Evolutionary conservation across 2,113 vertebrate genomes (phyloP), one percentile per base, ranked within the genome.

Genomic region (Petroica traversi): DNA sequence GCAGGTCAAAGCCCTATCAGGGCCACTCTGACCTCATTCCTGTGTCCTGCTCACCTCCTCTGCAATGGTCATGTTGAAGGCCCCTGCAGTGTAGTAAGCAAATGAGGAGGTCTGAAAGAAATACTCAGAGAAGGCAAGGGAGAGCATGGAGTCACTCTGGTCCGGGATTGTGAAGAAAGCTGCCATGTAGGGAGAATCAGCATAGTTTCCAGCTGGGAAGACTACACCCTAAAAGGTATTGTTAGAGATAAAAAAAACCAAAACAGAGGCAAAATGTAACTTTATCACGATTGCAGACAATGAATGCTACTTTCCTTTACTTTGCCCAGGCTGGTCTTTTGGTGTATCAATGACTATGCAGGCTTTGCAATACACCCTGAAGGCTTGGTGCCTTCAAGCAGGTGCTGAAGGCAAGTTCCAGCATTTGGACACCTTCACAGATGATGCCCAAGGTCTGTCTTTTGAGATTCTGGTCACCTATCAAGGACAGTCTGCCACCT

Each of bases 41-140:
- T 63, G 34, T 55, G 16, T 87, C 61, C 75, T 73, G 73, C 97
- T 97, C 72, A 98, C 97, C 95, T 98, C 96, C 57, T 97, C 93
- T 57, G 67, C n/a, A 75, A 97, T 79, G 17, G 87, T 97, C 92
- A 73, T n/a, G 14, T 96, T 74, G 82, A 98, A 97, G n/a, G 97
- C 97, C 15, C 97, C 97, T 11, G 97, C n/a, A 0, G 73, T 75
- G 73, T 95, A 98, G 80, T 98, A 97, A 31, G 97, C 96, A 48
- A 98, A 96, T 33, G 95, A 97, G 1, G 88, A 97, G 3, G 96
- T 98, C 75, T 93, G 96, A 62, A 98, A 98, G 93, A 98, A 97
- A 78, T 97, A 95, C 74, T 98, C 92, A 0, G 98, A 97, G 87
- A 98, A 84, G 38, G 97, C 97, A 26, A 98, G 40, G 84, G 97